Evolutionary conservation across 2,888 invertebrate genomes (phyloP).

Genomic region (Athalia rosae): DNA sequence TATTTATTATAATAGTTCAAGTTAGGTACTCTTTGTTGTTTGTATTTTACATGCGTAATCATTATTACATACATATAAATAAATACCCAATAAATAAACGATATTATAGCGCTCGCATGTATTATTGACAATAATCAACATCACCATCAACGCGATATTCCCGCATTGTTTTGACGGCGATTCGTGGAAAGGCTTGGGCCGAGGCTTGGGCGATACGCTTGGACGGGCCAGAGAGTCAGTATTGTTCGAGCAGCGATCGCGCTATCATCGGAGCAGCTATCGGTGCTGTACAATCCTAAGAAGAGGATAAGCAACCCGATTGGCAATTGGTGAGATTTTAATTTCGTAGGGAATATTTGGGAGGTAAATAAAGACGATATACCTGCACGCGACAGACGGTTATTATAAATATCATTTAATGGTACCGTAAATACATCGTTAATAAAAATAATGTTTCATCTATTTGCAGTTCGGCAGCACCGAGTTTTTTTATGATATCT

Average conservation of each 20-base stretch:
- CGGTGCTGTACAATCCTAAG: too few relatives aligned
- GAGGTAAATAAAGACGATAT: too few relatives aligned
- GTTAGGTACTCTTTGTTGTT: constrained; percentile 73
- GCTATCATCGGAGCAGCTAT: too few relatives aligned
- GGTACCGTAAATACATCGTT: constrained; percentile 83
- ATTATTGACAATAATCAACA: background rate
- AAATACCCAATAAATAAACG: constrained; percentile 69
- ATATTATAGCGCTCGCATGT: constrained; percentile 40
- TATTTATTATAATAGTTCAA: constrained; percentile 73
- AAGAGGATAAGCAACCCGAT: too few relatives aligned
- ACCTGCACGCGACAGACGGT: background rate
- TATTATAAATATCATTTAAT: constrained; percentile 56
- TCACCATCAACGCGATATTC: background rate
- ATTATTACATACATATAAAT: constrained; percentile 70
- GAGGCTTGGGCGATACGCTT: too few relatives aligned
- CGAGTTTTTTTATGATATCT: constrained; percentile 84
- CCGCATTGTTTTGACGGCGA: too few relatives aligned
- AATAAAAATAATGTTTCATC: constrained; percentile 90
- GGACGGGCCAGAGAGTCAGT: too few relatives aligned
- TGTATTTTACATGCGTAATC: constrained; percentile 73
- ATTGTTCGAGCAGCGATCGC: too few relatives aligned
- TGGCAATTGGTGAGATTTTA: too few relatives aligned
- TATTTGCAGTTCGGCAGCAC: constrained; percentile 85
- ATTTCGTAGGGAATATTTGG: too few relatives aligned
- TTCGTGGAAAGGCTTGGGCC: too few relatives aligned